phyloP scores from a whole-genome alignment of 2,888 invertebrate genomes.

The Epiblema foenella region DNA sequence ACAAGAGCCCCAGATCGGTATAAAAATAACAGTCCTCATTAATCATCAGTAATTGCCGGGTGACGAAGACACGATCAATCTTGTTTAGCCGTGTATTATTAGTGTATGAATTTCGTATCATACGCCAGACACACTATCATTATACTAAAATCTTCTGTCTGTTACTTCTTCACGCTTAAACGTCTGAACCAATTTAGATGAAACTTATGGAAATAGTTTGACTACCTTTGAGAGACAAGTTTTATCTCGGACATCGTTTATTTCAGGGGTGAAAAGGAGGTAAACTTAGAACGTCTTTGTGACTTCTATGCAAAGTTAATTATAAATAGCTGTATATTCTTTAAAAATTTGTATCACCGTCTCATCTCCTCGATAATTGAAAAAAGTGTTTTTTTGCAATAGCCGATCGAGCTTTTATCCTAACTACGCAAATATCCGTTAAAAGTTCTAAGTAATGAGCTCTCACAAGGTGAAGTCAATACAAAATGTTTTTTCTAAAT shows the following conservation, averaged over 20 bases:
- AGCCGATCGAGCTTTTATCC: slow-evolving; percentile 13
- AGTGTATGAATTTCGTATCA: slow-evolving; percentile 16
- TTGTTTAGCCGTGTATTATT: slow-evolving; percentile 21
- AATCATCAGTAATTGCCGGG: slow-evolving; percentile 24
- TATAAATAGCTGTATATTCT: too few species aligned
- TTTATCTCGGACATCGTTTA: too few species aligned
- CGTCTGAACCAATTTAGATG: too few species aligned
- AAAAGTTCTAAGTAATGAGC: slow-evolving; percentile 34
- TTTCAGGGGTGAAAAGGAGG: too few species aligned
- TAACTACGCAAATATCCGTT: slow-evolving; percentile 20
- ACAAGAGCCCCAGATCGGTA: background rate
- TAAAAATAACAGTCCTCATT: slow-evolving; percentile 18
- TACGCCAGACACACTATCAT: background rate
- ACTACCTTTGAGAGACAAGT: too few species aligned
- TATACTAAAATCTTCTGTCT: too few species aligned
- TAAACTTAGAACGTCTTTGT: too few species aligned
- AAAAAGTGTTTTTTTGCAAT: background rate
- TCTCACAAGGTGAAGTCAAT: slow-evolving; percentile 20
- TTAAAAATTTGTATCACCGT: background rate
- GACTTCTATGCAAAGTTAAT: too few species aligned
- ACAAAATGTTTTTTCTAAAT: slow-evolving; percentile 35
- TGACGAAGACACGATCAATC: slow-evolving; percentile 24
- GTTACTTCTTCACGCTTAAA: background rate
- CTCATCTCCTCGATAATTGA: background rate
- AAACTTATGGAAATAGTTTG: too few species aligned